Evolutionary conservation across 2,797 vertebrate genomes (phyloP), one percentile per base, ranked within the genome.

Genomic region (Mareca strepera): DNA sequence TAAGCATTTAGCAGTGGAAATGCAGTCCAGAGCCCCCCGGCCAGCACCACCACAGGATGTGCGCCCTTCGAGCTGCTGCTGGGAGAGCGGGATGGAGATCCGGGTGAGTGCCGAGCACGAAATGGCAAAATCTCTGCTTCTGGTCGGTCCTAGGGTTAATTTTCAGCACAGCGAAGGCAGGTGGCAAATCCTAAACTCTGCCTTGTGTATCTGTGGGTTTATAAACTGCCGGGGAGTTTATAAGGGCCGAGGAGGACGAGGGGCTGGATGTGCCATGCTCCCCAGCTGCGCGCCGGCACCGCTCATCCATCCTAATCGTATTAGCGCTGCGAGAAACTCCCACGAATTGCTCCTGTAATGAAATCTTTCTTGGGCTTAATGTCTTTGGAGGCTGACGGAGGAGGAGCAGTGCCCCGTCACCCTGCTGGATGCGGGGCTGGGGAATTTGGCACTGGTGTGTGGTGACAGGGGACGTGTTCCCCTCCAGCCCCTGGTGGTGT

Each of bases 401-500:
- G 31, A 85, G 70, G 73, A 74, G 53, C 11, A 2, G 66, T 17
- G 52, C 46, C n/a, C 44, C 3, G 0, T 29, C 74, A n/a, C 43
- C 46, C 69, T 29, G 58, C 12, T 1, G 64, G 84, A 41, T 79
- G 68, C 41, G 15, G 53, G 62, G 39, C 48, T 4, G 3, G 10
- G 46, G 48, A 56, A 48, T 29, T n/a, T 28, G 60, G 68, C 44
- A 22, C 1, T 2, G 1, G 64, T 7, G 15, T 44, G 0, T 3
- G 50, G 72, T 6, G 1, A 3, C 2, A 26, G 2, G 39, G 63
- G 28, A 21, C 6, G 5, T 15, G 25, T 52, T 52, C 50, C 25
- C 12, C 50, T 52, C 50, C 12, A 26, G 25, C 25, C 33, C 46
- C 33, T 17, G 39, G n/a, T 59, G 1, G 1, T 13, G 31, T 46